Percentiles rank a stretch among this genome's conserved stretches.
Conservation (phyloP, 2,797 vertebrate species). For the Jordanella pulchra region DNA sequence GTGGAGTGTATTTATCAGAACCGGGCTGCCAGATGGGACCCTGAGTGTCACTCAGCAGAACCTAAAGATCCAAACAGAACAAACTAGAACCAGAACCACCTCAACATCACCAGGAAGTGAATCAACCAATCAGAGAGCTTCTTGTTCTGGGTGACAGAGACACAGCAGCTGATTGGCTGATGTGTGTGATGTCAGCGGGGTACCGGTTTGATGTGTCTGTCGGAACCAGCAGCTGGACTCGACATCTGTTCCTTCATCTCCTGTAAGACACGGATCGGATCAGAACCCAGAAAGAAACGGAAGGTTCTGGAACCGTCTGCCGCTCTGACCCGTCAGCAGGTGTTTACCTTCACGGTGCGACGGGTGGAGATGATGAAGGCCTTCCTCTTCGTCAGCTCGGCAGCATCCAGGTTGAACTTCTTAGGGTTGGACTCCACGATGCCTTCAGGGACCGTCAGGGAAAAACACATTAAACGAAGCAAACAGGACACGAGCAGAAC, state of each 20-base stretch:
- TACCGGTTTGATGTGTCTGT: constrained; percentile 90
- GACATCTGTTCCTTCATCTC: constrained; percentile 98
- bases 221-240: constrained; percentile 82
- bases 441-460: constrained; percentile 58
- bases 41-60: constrained; percentile 80
- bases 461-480: not conserved
- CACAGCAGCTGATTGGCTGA: not conserved
- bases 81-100: not conserved
- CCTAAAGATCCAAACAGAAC: constrained; percentile 63
- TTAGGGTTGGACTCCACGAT: constrained; percentile 95
- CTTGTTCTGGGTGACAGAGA: not conserved
- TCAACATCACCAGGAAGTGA: not conserved
- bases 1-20: constrained; percentile 83
- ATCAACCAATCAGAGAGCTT: constrained; percentile 2
- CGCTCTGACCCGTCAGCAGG: not conserved
- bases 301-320: not conserved
- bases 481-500: not conserved
- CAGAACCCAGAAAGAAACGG: not conserved
- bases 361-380: constrained; percentile 92
- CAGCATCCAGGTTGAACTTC: constrained; percentile 93
- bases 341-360: constrained; percentile 87
- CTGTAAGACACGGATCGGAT: constrained; percentile 66
- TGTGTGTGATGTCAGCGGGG: not conserved
- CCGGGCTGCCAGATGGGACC: constrained; percentile 81
- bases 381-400: constrained; percentile 91